phyloP scores from a whole-genome alignment of 2,888 invertebrate species.

The Endotricha flammealis region DNA sequence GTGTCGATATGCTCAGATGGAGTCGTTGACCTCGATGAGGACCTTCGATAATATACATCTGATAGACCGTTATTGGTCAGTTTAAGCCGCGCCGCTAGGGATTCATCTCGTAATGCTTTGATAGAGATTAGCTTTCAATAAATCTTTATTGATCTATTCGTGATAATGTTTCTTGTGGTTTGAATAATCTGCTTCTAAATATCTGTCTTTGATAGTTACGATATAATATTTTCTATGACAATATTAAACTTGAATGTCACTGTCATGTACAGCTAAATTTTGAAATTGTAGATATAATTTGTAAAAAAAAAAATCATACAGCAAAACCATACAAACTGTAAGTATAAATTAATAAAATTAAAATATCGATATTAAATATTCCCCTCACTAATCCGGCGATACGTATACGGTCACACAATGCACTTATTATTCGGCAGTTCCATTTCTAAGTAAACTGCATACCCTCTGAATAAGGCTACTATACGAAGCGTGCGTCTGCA shows the following conservation, averaged over 20 bases:
- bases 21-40: conserved; percentile 70
- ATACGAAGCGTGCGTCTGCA: conserved; percentile 63
- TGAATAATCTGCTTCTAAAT: too few relatives aligned
- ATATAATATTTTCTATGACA: too few relatives aligned
- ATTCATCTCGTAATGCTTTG: conserved; percentile 21
- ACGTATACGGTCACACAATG: conserved; percentile 74
- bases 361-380: conserved; percentile 67
- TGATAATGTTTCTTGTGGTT: too few relatives aligned
- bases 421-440: conserved; percentile 75
- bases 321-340: too few relatives aligned
- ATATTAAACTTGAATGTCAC: too few relatives aligned
- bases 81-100: conserved; percentile 45
- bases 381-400: conserved; percentile 69
- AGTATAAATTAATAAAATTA: too few relatives aligned
- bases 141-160: neutral
- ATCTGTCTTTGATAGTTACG: too few relatives aligned
- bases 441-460: conserved; percentile 75
- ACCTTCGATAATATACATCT: conserved; percentile 56
- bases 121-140: neutral
- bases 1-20: conserved; percentile 64
- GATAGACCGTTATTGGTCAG: conserved; percentile 54
- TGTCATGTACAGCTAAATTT: neutral
- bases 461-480: conserved; percentile 55
- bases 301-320: too few relatives aligned
- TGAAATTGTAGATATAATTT: conserved; percentile 5